Base-by-base conservation (phyloP, 1,140 invertebrate species). In the Bicyclus anynana region DNA sequence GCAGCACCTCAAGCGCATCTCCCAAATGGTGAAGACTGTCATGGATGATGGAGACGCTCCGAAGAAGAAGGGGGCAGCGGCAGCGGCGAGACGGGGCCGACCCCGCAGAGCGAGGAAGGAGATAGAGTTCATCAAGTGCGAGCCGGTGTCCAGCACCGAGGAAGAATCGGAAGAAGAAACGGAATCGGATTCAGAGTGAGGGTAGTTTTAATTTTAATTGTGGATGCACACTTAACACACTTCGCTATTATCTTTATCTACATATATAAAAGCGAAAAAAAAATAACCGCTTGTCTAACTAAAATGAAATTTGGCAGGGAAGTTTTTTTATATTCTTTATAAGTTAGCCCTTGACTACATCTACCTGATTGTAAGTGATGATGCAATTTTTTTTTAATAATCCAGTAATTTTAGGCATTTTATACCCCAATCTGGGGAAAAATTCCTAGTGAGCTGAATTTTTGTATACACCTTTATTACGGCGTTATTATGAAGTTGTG, bases 41-140 rank as follows among this genome's bases (percentile, higher is more conserved):
- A 82, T 85, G 73, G 74, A 67, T 1, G 78, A 81, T 9, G 67
- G 67, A 0, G 65, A 70, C 7, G 33, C 60, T 0, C 48, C 47
- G 1, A 21, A 14, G n/a, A 18, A 12, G 7, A 53, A 58, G 16
- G 23, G 55, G 10, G 77, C n/a, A n/a, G n/a, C n/a, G n/a, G n/a
- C n/a, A n/a, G n/a, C n/a, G n/a, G n/a, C 76, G 29, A 75, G 66
- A 58, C 54, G 74, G 2, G 77, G 78, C 0, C 65, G 83, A 4
- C 76, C 77, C 2, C 62, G 68, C 6, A 69, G 74, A 47, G 47
- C 61, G 0, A 44, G 71, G 5, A 79, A 72, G 1, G 84, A 85
- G 51, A 82, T 85, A 5, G 84, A 87, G 67, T 87, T 87, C 49
- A 85, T 85, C 5, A 87, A 87, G 53, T 87, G 84, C 47, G 84